Conservation (phyloP, 1,140 invertebrate species). For the Drosophila obscura region DNA sequence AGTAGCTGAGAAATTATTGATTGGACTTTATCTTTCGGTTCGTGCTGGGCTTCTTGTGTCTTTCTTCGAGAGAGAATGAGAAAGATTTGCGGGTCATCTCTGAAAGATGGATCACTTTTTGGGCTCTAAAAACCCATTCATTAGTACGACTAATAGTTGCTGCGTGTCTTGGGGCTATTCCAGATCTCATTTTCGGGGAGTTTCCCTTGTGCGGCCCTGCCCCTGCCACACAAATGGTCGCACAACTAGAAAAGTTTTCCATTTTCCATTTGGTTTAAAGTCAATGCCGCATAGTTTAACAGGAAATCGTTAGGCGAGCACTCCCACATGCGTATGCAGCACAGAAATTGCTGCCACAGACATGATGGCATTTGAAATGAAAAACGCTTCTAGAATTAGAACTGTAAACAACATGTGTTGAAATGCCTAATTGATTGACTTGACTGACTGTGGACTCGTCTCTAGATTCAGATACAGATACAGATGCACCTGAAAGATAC, state of each 20-base stretch:
- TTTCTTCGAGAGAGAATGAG: constrained; percentile 2
- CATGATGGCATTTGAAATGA: constrained; percentile 69
- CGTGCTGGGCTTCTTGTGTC: background rate
- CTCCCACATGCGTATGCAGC: background rate
- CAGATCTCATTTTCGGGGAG: constrained; percentile 40
- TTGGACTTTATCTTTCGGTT: constrained; percentile 25
- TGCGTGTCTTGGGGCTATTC: constrained; percentile 50
- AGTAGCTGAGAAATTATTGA: constrained; percentile 75
- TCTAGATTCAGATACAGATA: too few relatives aligned
- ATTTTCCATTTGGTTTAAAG: constrained; percentile 55
- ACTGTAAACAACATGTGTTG: constrained; percentile 82
- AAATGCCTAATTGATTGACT: constrained; percentile 82
- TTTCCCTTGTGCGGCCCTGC: constrained; percentile 16
- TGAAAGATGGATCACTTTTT: constrained; percentile 10
- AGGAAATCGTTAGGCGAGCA: constrained; percentile 70
- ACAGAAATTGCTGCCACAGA: constrained; percentile 44
- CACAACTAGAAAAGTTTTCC: background rate
- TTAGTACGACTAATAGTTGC: constrained; percentile 30
- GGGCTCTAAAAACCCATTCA: constrained; percentile 33
- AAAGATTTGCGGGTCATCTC: constrained; percentile 53
- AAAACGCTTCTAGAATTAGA: constrained; percentile 72
- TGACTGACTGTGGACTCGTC: constrained; percentile 40
- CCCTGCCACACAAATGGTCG: too few relatives aligned
- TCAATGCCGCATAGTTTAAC: constrained; percentile 73
- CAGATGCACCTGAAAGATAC: constrained; percentile 2